Conservation (phyloP, 2,113 vertebrate genomes). For the Suricata suricatta region DNA sequence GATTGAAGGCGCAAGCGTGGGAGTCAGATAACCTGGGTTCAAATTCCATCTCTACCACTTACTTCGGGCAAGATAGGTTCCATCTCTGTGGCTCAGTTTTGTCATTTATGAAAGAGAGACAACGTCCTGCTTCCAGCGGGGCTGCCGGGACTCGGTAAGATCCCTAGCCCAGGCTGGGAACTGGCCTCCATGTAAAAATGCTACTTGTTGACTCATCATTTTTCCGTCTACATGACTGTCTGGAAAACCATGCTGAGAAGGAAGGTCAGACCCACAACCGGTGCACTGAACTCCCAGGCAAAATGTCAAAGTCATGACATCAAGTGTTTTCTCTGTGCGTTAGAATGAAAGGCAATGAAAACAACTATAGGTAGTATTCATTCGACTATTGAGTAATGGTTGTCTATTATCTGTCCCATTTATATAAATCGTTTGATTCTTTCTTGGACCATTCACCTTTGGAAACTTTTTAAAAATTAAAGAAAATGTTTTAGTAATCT, state of each 20-base stretch:
- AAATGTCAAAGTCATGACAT: background rate
- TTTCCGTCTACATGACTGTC: background rate
- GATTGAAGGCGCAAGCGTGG: background rate
- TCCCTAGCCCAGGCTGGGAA: background rate
- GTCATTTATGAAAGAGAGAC: background rate
- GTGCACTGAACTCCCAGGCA: background rate
- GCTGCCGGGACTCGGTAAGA: background rate
- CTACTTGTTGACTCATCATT: background rate
- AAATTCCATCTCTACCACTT: background rate
- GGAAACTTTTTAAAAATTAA: background rate
- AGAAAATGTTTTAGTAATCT: no score
- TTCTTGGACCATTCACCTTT: background rate
- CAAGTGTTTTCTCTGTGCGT: background rate
- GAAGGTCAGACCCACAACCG: background rate
- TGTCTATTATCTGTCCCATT: background rate
- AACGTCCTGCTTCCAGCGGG: rapidly evolving
- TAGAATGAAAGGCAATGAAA: background rate
- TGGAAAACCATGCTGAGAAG: constrained; percentile 5
- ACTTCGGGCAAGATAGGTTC: background rate
- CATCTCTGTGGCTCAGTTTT: background rate
- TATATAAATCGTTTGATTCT: background rate
- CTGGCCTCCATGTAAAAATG: background rate
- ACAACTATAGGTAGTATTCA: background rate
- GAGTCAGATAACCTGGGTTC: background rate
- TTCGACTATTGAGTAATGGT: background rate